Base-by-base conservation (phyloP, 2,888 invertebrate species). In the Hyposoter didymator region DNA sequence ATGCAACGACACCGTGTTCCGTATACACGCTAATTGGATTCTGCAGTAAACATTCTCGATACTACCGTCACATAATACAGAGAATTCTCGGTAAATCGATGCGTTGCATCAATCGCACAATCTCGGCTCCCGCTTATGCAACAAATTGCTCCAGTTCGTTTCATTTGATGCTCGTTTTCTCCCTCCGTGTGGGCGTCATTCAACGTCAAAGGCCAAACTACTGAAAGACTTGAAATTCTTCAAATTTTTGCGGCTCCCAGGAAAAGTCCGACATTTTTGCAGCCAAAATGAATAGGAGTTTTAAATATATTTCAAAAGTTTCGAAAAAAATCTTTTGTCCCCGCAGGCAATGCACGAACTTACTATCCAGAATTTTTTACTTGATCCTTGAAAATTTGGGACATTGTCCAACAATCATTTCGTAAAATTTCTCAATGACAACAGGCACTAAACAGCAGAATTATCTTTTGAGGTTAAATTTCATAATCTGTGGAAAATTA, bases 21-120 rank as follows among this genome's bases (percentile, higher is more conserved):
- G 49, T 73, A 52, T 64, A 79, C 64, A 62, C 45, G 75, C 80
- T 84, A 81, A 84, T 84, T 84, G 84, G 49, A 76, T 84, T 84
- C 66, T 75, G 22, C 55, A 81, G 84, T 84, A 76, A 35, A 73
- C 35, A 45, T 32, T 43, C 22, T 45, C 64, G 22, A 45, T 64
- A 73, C 52, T 47, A 76, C 55, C 66, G 22, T 43, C 8, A 52
- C 69, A 12, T 70, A 75, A 66, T 55, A 55, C 64, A 10, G 45
- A 49, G 43, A 10, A 79, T 22, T 43, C 55, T 45, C 66, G 49
- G 74, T 28, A 59, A 28, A 62, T 67, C 49, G 52, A 64, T 59
- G 22, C n/a, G 67, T 52, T 32, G 62, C 39, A 79, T 84, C 59
- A 62, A 62, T 62, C 69, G 3, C n/a, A 28, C 35, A 74, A 32